Evolutionary conservation across 2,888 invertebrate genomes (phyloP), one percentile per base, ranked within the genome.

Genomic region (Macrophya annulata): DNA sequence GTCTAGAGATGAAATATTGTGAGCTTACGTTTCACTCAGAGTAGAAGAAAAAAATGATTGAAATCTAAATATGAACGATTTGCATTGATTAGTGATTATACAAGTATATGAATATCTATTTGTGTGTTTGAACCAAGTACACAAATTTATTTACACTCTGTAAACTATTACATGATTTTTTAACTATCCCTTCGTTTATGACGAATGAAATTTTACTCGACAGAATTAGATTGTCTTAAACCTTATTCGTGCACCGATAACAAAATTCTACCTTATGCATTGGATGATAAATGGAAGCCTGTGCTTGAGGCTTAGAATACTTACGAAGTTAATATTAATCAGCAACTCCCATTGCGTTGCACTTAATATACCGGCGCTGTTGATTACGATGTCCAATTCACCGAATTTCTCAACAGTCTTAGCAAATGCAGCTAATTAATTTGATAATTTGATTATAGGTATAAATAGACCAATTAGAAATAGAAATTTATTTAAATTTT

Each of bases 321-420:
- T 88, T 86, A 92, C 92, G 86, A 93, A 85, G 86, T 95, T 95
- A 8, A 94, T 92, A 45, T 92, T 90, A n/a, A 94, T 88, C 88
- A 92, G 90, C 17, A 90, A 86, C 86, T 92, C 92, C 93, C 93
- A 94, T 65, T 91, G 87, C 48, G 87, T 84, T 85, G 92, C 93
- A 85, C 93, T 90, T 86, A 92, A 89, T 91, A 94, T 91, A 12
- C 94, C 81, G 37, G 81, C 81, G 31, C 62, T 81, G 21, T 81
- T 81, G 43, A 81, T 62, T 21, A 81, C 40, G 2, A 81, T 81
- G 43, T 81, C 81, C 21, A 81, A 59, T 43, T 62, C 62, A 62
- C 81, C 81, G 5, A 81, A 43, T 43, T n/a, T 40, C 17, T 81
- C 40, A 17, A 81, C 17, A 17, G 62, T 62, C 81, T 81, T 59